Conservation (phyloP, 2,888 invertebrate genomes). For the Meta bourneti region DNA sequence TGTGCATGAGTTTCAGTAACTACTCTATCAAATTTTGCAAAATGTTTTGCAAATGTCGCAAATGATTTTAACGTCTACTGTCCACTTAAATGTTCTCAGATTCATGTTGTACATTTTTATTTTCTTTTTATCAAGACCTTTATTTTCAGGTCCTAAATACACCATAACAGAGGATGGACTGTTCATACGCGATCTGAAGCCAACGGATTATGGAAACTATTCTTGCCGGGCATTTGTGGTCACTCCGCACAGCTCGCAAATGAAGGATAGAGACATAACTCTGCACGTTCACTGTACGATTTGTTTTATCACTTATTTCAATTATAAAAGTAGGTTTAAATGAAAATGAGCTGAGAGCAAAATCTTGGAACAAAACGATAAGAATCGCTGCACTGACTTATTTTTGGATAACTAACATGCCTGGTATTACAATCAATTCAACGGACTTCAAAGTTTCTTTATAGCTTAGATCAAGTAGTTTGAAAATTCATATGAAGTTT, state of each 20-base stretch:
- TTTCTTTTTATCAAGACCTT: neutral
- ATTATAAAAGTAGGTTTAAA: no score
- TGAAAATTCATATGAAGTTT: no score
- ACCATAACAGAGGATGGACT: conserved; percentile 83
- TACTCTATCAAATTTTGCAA: neutral
- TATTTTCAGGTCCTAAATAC: conserved; percentile 37
- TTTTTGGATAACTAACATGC: no score
- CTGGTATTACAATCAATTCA: no score
- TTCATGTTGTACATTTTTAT: no score
- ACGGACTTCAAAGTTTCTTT: no score
- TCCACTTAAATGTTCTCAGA: no score
- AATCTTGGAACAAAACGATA: no score
- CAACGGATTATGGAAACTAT: conserved; percentile 84
- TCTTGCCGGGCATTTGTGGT: conserved; percentile 84
- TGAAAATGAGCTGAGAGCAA: no score
- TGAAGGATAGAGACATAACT: conserved; percentile 83
- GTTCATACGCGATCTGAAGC: conserved; percentile 83
- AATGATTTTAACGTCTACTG: neutral
- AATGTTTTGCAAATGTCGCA: neutral
- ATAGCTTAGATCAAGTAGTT: no score
- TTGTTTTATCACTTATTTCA: conserved; percentile 8
- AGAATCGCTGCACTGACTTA: no score
- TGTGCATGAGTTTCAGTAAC: neutral
- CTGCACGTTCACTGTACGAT: conserved; percentile 85
- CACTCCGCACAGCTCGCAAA: conserved; percentile 82